Evolutionary conservation across 1,140 invertebrate species (phyloP), one percentile per base, ranked within the genome.

Genomic region (Saxidomus purpurata): DNA sequence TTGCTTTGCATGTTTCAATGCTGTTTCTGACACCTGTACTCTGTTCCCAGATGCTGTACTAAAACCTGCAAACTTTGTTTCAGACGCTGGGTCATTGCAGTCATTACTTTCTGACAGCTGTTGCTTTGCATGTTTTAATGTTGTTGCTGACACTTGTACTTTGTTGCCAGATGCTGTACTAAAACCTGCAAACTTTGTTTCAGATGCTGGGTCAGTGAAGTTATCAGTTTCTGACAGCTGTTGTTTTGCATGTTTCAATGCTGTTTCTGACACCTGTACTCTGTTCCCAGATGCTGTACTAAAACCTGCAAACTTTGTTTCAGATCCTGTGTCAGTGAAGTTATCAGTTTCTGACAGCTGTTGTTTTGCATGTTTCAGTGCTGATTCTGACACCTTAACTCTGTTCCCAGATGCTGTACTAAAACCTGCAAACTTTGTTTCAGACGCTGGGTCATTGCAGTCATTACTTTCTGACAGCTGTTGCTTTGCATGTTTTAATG

Each of bases 291-390:
- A 87, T 6, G 90, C 91, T 61, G 49, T 89, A 28, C n/a, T 67
- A 69, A 76, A 36, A 38, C 59, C 76, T 34, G 69, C 47, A 74
- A 80, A 52, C 13, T 52, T 28, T 47, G 43, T 0, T 22, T 52
- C 15, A 49, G 52, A 40, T 36, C 52, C 31, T 25, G 9, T 34
- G 61, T 76, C 19, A 19, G 19, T 40, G 38, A 61, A 43, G 15
- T 80, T 69, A 63, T 69, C 79, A n/a, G n/a, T n/a, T n/a, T n/a
- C n/a, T n/a, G 76, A 59, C 22, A 91, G 71, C 40, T 67, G 69
- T 84, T 79, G 52, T 80, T 77, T 91, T 6, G 90, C 92, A 69
- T 90, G 61, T 76, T 90, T 28, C 28, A 94, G 52, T 55, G 93
- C 69, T 34, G 77, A 85, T 74, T 92, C 89, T 25, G 82, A 89